Evolutionary conservation across 2,113 vertebrate genomes (phyloP), one percentile per base, ranked within the genome.

Genomic region (Eublepharis macularius): DNA sequence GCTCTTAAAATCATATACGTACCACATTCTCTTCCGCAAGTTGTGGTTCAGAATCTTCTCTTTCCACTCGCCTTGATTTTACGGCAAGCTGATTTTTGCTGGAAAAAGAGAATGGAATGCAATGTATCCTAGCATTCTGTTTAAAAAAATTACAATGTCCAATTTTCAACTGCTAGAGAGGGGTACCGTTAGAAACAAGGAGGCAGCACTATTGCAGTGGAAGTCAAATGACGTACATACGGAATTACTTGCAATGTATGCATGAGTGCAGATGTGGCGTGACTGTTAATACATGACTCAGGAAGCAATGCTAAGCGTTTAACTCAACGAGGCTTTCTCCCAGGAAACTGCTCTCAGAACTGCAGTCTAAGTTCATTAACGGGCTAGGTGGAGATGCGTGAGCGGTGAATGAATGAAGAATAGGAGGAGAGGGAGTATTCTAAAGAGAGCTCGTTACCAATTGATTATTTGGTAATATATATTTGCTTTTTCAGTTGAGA

Each of bases 61-160:
- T 2, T 4, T 9, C 32, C 24, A 0, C 16, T 3, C 80, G 43
- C 75, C 6, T 12, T 87, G 0, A 73, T 88, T 87, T 85, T 1
- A 72, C 68, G 36, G 0, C 0, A 87, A 0, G 17, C 0, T 0
- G 0, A 24, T 83, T 82, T 86, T 87, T 70, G 5, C 94, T 94
- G 73, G 7, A 26, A 75, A 75, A 73, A 74, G 12, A 21, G 57
- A 29, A 54, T 76, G 76, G 29, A 68, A 57, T 68, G 47, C 43
- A 89, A 63, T 74, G 86, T 4, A 83, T 47, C 14, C 47, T 79
- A 32, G 24, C 2, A 29, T 45, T 54, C n/a, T 54, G 21, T 54
- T 77, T 32, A 57, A 43, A 51, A n/a, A 79, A 54, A 49, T 69
- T 16, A 49, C 68, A 16, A 34, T 39, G 26, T 66, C 21, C 41